Conservation (phyloP, 2,797 vertebrate genomes). For the Allochrocebus solatus region DNA sequence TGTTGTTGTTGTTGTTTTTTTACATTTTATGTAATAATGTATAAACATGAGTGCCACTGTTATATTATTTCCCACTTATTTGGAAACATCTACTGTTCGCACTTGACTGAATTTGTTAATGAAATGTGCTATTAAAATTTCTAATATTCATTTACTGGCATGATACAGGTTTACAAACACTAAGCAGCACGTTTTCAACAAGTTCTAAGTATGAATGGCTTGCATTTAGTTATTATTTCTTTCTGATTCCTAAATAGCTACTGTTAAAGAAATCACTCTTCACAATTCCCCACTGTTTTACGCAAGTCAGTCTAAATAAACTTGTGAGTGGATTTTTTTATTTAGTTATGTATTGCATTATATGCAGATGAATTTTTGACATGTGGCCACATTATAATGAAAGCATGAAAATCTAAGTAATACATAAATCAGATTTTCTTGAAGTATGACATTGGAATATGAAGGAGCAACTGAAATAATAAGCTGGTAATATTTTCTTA, state of each 20-base stretch:
- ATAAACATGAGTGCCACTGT: not conserved
- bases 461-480: not conserved
- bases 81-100: not conserved
- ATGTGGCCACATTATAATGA: not conserved
- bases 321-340: not conserved
- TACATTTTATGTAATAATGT: not conserved
- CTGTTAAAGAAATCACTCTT: not conserved
- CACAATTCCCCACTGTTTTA: not conserved
- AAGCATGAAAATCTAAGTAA: not conserved
- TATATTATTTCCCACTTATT: not conserved
- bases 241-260: not conserved
- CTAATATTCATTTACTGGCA: not conserved
- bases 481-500: not conserved
- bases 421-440: conserved; percentile 23
- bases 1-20: not conserved
- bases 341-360: not conserved
- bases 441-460: not conserved
- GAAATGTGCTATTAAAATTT: not conserved
- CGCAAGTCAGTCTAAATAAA: conserved; percentile 15
- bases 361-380: not conserved
- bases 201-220: not conserved
- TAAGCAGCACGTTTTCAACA: not conserved
- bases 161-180: not conserved
- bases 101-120: not conserved
- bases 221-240: not conserved